Base-by-base conservation (phyloP, 2,888 invertebrate genomes). In the Mimachlamys varia region DNA sequence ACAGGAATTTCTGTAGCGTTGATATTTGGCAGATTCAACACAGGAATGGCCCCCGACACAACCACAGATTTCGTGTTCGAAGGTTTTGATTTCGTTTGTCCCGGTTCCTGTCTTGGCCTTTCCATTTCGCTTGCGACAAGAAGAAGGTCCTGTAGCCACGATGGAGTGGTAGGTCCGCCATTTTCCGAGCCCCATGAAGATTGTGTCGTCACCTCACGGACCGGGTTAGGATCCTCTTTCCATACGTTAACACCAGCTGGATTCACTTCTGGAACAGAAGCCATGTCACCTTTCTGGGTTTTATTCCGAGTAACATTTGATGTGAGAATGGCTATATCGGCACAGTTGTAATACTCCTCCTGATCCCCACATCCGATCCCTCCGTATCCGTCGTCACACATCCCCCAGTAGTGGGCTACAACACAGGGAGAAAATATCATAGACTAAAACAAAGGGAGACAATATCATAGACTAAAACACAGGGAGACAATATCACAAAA, bases 291-390 rank as follows among this genome's bases (percentile, higher is more conserved):
- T 27, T 76, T 76, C 12, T 27, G 27, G n/a, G 58, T 58, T 0
- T n/a, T n/a, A n/a, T 58, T 19, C 58, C 22, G 58, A 12, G 76
- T 87, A 13, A 58, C 37, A 3, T 89, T 87, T 10, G 91, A 76
- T 2, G 91, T 87, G 10, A 92, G 76, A 19, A 92, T 93, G 12
- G 92, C 88, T 15, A 94, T 92, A 44, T 93, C 93, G 0, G 93
- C 93, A 90, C 93, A 93, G 76, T 93, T 93, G 44, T 92, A 92
- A 49, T 93, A 93, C 38, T 92, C 92, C 44, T 92, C 92, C 87
- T 93, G 93, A 13, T 91, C 88, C 0, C 93, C 93, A 50, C 90
- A 91, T 1, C 93, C 93, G 0, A 91, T 17, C 38, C 90, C 91
- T 15, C 91, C 90, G 17, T 90, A 90, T 2, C 91, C 91, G 37